phyloP scores from a whole-genome alignment of 2,888 invertebrate species.

The Eulithis prunata region DNA sequence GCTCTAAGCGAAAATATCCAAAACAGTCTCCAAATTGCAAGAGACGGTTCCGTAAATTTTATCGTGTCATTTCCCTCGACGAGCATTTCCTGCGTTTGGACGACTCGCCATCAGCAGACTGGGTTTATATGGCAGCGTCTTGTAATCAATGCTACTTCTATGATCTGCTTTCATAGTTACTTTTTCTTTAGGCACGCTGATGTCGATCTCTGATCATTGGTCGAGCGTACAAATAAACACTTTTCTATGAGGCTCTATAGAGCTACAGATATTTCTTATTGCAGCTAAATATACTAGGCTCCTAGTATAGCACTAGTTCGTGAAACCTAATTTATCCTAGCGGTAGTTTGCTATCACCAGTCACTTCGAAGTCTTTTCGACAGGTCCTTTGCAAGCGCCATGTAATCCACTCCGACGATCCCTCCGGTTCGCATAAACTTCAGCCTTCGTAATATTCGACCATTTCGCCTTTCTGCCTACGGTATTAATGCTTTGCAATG shows the following conservation, averaged over 20 bases:
- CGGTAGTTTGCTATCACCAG: no score
- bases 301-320: no score
- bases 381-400: slow-evolving; percentile 23
- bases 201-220: no score
- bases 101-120: slow-evolving; percentile 44
- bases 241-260: no score
- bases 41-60: slow-evolving; percentile 58
- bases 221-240: no score
- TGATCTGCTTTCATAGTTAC: no score
- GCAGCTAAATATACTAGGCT: no score
- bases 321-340: no score
- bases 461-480: slow-evolving; percentile 51
- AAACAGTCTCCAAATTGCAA: slow-evolving; percentile 54
- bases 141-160: neutral
- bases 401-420: slow-evolving; percentile 45
- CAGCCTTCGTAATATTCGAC: slow-evolving; percentile 52
- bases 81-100: slow-evolving; percentile 54
- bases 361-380: neutral
- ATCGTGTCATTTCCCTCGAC: slow-evolving; percentile 61
- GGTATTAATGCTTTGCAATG: slow-evolving; percentile 53
- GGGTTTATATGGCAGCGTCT: slow-evolving; percentile 33
- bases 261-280: no score
- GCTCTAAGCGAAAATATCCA: slow-evolving; percentile 49
- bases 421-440: slow-evolving; percentile 53
- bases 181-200: no score